A percentile compares a stretch with the other conserved stretches of the same genome.
phyloP scores from a whole-genome alignment of 2,888 invertebrate species.

The Nomada lathburiana region DNA sequence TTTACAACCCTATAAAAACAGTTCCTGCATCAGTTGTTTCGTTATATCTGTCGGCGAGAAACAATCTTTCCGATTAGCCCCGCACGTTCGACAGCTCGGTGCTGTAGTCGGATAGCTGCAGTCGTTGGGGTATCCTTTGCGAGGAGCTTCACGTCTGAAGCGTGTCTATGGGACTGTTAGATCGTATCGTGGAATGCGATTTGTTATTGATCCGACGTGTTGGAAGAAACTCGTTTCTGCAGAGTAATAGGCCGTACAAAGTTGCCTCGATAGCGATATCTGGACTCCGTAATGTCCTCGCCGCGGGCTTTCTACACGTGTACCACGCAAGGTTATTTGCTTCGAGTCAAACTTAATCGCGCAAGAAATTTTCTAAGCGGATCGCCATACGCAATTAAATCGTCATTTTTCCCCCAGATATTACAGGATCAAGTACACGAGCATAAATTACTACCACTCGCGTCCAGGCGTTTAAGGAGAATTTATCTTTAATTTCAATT shows the following conservation, averaged over 20 bases:
- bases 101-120: neutral
- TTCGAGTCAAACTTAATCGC: neutral
- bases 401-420: neutral
- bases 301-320: neutral
- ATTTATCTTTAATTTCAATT: neutral
- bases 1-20: slow-evolving; percentile 63
- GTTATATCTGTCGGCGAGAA: slow-evolving; percentile 50
- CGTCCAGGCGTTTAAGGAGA: neutral
- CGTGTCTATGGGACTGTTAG: slow-evolving; percentile 26
- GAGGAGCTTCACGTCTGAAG: slow-evolving; percentile 13
- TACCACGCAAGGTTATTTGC: neutral
- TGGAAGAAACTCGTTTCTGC: slow-evolving; percentile 20
- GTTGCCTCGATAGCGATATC: slow-evolving; percentile 8
- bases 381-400: neutral
- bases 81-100: slow-evolving; percentile 39
- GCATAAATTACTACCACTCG: neutral
- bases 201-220: slow-evolving; percentile 40
- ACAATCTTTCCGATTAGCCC: slow-evolving; percentile 54
- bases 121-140: slow-evolving; percentile 36
- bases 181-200: slow-evolving; percentile 30
- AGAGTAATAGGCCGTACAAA: neutral
- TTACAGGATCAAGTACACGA: neutral
- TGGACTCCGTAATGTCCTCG: neutral
- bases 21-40: slow-evolving; percentile 46
- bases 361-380: neutral